Base-by-base conservation (phyloP, 2,113 vertebrate species). In the Xenopus borealis region DNA sequence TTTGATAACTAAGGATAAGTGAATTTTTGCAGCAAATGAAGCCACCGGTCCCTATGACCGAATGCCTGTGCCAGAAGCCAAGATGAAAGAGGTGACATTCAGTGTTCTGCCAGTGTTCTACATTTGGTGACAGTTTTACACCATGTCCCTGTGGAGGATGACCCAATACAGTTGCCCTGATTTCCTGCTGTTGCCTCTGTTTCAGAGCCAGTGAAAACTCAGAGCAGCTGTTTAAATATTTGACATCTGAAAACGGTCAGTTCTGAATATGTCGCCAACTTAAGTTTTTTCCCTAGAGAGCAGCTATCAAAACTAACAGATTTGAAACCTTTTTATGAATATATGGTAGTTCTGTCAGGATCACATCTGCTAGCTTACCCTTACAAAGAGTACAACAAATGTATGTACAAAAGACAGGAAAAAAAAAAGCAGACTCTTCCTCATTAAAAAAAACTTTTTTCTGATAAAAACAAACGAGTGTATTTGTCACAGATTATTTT, bases 151-250 rank as follows among this genome's bases (percentile, higher is more conserved):
- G 66, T 14, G 73, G 73, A 69, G 66, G 66, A 62, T 69, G 5
- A 80, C 33, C 13, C 74, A 79, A 83, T 82, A 71, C 80, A 82
- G 58, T 78, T 79, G 72, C 75, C 78, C 81, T 80, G 82, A 83
- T 70, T 83, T 87, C 76, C 84, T 84, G 81, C 80, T 82, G 86
- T 85, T 83, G 86, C 85, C 83, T 85, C 81, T 79, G 84, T 86
- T 81, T 78, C 81, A 69, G 84, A 87, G 88, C 87, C 88, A 91
- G 85, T 71, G 83, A 90, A 91, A 91, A 89, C 84, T 85, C 76
- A 71, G 82, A 13, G 23, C 91, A 92, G 90, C 90, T 91, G 90
- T 91, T 91, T 87, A 92, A 92, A 93, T 93, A 93, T 91, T 90
- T 91, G 90, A 87, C 78, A 85, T 90, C 87, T 91, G 88, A 91